phyloP scores from a whole-genome alignment of 1,140 invertebrate genomes.

The Macrobrachium nipponense region DNA sequence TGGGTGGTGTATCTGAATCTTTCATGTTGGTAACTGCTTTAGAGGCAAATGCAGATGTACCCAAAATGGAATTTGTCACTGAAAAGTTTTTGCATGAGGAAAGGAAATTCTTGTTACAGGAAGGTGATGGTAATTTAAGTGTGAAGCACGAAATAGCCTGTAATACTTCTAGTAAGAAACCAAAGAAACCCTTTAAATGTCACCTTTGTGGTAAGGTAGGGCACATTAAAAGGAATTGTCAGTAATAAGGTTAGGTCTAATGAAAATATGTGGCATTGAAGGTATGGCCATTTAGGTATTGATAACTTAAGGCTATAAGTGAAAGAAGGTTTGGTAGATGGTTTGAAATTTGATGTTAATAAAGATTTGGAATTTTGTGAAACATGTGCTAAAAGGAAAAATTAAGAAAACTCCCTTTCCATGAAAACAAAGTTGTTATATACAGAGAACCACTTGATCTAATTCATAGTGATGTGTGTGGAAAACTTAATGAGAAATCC shows the following conservation, averaged over 20 bases:
- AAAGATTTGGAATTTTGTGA: too few species aligned
- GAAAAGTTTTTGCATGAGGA: neutral
- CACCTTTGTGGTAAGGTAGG: conserved; percentile 21
- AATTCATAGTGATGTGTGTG: conserved; percentile 53
- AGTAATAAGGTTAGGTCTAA: conserved; percentile 5
- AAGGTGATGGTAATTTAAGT: conserved; percentile 16
- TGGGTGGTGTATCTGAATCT: conserved; percentile 15
- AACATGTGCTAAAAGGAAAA: neutral
- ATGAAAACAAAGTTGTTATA: neutral
- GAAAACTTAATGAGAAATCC: conserved; percentile 35
- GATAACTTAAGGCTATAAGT: neutral
- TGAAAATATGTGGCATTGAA: conserved; percentile 17
- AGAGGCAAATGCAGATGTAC: too few species aligned
- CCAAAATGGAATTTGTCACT: too few species aligned
- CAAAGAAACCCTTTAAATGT: neutral
- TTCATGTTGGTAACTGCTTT: too few species aligned
- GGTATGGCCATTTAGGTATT: conserved; percentile 30
- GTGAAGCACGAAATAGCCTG: conserved; percentile 15
- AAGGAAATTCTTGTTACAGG: too few species aligned
- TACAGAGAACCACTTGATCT: conserved; percentile 35
- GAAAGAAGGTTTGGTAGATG: too few species aligned
- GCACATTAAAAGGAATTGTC: conserved; percentile 26
- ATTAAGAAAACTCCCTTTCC: conserved; percentile 22
- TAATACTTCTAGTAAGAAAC: neutral
- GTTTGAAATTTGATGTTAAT: too few species aligned